Base-by-base conservation (phyloP, 30 jellyfish, hydroid and myxozoan species). In the Rhopilema esculentum region DNA sequence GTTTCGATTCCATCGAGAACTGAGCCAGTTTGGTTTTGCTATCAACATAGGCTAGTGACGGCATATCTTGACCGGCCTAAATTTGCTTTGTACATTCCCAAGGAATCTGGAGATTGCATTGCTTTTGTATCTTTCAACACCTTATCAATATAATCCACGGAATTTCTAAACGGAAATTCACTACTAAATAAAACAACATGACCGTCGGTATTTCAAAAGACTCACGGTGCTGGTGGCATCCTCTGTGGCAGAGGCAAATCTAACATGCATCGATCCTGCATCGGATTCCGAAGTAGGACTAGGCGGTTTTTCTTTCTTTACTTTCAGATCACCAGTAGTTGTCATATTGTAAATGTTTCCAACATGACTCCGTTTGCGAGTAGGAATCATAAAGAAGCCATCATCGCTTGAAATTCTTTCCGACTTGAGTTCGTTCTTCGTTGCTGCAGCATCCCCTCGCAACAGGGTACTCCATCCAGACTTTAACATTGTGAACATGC, bases 381-480 rank as follows among this genome's bases (percentile, higher is more conserved):
- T 84, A 23, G 93, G 93, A 8, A 72, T 48, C 32, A 84, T 20
- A 57, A 84, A 20, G 64, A 72, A 71, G 19, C 71, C 93, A 1
- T 84, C 93, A 53, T 84, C 93, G 61, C 93, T 84, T 18, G 89
- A 48, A 32, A 68, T 30, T 17, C 33, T 69, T 15, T 65, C 76
- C 48, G 67, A 50, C 27, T 50, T n/a, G 18, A 52, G 33, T 25
- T 21, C 31, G 20, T 21, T 25, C 30, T 66, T 80, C 30, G 72
- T 80, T 17, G 71, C 75, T 20, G 79, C 40, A 18, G 82, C 64
- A 80, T 80, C 90, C 69, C 90, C 90, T 80, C 82, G 81, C 90
- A 63, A 27, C 82, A 65, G 75, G 27, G 51, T 61, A 61, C 82
- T 80, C 90, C 90, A 80, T 62, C 90, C 80, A 9, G 89, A 80